Evolutionary conservation across 2,113 vertebrate species (phyloP).

Genomic region (Mormyrus iriodes): DNA sequence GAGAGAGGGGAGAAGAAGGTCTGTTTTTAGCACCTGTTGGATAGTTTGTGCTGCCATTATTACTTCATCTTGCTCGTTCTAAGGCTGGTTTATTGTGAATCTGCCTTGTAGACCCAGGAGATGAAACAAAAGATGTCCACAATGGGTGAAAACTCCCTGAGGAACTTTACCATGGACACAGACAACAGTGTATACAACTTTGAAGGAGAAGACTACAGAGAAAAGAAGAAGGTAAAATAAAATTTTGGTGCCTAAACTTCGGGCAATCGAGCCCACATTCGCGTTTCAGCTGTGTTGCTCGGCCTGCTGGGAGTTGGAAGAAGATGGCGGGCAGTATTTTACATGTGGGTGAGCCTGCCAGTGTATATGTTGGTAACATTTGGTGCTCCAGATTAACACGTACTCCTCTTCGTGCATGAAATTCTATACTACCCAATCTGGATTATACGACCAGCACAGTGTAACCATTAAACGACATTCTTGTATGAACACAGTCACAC

Average conservation of each 20-base stretch:
- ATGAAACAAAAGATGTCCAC: conserved; percentile 89
- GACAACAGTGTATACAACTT: conserved; percentile 97
- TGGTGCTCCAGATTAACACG: too few relatives aligned
- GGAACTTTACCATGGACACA: conserved; percentile 96
- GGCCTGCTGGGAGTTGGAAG: too few relatives aligned
- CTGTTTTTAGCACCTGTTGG: not conserved
- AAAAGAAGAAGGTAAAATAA: conserved; percentile 92
- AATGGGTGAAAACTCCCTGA: conserved; percentile 87
- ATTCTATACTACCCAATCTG: too few relatives aligned
- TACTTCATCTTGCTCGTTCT: not conserved
- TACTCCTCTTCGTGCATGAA: too few relatives aligned
- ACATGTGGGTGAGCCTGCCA: too few relatives aligned
- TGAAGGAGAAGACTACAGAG: conserved; percentile 97
- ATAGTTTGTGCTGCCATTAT: not conserved
- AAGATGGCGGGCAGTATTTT: too few relatives aligned
- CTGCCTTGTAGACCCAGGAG: conserved; percentile 77
- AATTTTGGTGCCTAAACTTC: not conserved
- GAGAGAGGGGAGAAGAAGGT: conserved; percentile 95
- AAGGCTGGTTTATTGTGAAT: not conserved
- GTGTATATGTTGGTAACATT: too few relatives aligned
- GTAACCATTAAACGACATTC: too few relatives aligned
- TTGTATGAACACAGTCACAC: too few relatives aligned
- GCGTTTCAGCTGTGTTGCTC: too few relatives aligned
- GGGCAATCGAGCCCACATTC: too few relatives aligned
- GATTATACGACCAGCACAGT: too few relatives aligned